Evolutionary conservation across 2,797 vertebrate genomes (phyloP).

Genomic region (Tenualosa thibaudeaui): DNA sequence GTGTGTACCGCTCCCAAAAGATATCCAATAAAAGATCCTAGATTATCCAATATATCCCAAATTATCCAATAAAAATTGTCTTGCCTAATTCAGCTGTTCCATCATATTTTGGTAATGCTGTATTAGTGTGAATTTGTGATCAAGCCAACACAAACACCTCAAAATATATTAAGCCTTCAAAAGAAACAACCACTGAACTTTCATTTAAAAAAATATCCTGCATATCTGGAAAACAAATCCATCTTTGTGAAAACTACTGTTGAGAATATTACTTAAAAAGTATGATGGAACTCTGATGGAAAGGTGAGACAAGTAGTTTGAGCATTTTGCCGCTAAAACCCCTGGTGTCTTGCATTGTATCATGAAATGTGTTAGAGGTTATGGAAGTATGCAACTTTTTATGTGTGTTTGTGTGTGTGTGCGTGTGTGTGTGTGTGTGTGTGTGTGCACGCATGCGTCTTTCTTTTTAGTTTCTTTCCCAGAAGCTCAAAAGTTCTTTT

Average conservation of each 20-base stretch:
- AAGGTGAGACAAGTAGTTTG: background rate
- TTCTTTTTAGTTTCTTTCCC: conserved; percentile 26
- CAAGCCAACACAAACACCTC: background rate
- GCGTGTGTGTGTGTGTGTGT: background rate
- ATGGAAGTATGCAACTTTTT: background rate
- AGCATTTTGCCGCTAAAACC: background rate
- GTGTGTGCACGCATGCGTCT: background rate
- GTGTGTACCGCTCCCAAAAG: background rate
- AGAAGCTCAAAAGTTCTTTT: conserved; percentile 42
- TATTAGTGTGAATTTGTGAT: background rate
- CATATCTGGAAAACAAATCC: too few species aligned
- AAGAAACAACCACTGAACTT: too few species aligned
- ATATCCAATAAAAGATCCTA: background rate
- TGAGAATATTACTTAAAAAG: too few species aligned
- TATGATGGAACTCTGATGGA: background rate
- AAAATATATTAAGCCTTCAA: too few species aligned
- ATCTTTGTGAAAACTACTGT: too few species aligned
- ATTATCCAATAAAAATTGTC: background rate
- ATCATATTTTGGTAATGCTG: background rate
- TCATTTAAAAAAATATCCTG: too few species aligned
- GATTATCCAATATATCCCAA: background rate
- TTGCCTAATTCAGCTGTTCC: background rate
- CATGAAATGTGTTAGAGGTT: background rate
- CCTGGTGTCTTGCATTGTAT: background rate
- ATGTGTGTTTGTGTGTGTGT: background rate